These are phyloP conservation scores for Brachylomia viminalis DNA, from an alignment of 2,888 invertebrate species.

Conservation along the genomic window DNA sequence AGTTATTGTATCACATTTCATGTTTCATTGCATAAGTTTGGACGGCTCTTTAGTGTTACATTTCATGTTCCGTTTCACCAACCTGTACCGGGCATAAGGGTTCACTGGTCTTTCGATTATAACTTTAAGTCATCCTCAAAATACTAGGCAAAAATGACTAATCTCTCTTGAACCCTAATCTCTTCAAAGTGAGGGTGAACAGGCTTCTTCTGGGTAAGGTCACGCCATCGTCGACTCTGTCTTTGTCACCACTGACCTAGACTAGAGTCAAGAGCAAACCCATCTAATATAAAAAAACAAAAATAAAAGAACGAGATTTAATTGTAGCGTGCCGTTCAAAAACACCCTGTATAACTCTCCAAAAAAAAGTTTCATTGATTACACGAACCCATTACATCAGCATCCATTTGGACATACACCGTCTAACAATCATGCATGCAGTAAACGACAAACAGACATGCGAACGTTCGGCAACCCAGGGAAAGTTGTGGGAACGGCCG, in stretches of 20 bases:
- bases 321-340: not conserved
- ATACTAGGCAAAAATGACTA: not conserved
- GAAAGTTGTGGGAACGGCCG: slow-evolving; percentile 52
- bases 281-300: no score
- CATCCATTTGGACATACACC: slow-evolving; percentile 35
- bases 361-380: slow-evolving; percentile 17
- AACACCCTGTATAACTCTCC: slow-evolving; percentile 24
- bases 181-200: no score
- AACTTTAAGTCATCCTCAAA: no score
- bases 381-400: slow-evolving; percentile 50
- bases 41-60: no score
- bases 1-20: not conserved
- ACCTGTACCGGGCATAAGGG: no score
- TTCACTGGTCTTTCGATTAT: no score
- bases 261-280: no score
- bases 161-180: not conserved
- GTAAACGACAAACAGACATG: slow-evolving; percentile 52
- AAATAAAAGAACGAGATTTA: not conserved
- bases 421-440: slow-evolving; percentile 27
- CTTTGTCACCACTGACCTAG: no score
- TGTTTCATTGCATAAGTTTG: not conserved
- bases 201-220: no score
- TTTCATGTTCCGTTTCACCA: no score
- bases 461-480: slow-evolving; percentile 38
- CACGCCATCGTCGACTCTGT: no score